A percentile compares a stretch with the other conserved stretches of the same genome.
phyloP scores from a whole-genome alignment of 2,113 vertebrate genomes.

The Sinocyclocheilus grahami region DNA sequence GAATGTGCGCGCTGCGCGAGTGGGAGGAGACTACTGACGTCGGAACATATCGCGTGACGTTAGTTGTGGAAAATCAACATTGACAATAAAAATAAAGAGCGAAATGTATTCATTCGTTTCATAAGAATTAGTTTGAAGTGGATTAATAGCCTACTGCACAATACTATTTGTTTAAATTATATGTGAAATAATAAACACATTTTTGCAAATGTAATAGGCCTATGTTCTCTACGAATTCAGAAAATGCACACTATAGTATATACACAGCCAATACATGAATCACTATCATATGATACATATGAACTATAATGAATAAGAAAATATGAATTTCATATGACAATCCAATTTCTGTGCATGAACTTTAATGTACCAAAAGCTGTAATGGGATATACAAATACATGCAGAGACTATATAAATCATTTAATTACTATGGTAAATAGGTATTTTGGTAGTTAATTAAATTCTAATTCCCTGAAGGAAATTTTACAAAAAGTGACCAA shows the following conservation, averaged over 20 bases:
- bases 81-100: not conserved
- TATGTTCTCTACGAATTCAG: not conserved
- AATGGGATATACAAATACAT: not conserved
- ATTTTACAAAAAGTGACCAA: not conserved
- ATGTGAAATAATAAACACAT: not conserved
- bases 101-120: not conserved
- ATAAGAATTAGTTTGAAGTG: not conserved
- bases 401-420: not conserved
- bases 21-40: conserved; percentile 64
- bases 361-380: not conserved
- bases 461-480: not conserved
- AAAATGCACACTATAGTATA: not conserved
- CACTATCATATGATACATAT: not conserved
- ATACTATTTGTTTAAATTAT: not conserved
- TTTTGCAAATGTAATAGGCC: not conserved
- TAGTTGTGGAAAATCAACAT: not conserved
- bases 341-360: not conserved
- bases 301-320: not conserved
- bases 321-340: not conserved
- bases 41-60: conserved; percentile 51
- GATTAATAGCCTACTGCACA: not conserved
- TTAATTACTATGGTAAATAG: not conserved
- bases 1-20: conserved; percentile 73
- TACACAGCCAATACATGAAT: not conserved
- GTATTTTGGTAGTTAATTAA: not conserved